Percentiles rank a stretch among this genome's conserved stretches.
These are phyloP conservation scores for Drosophila prosaltans DNA, from an alignment of 1,140 invertebrate species.

Conservation along the genomic window DNA sequence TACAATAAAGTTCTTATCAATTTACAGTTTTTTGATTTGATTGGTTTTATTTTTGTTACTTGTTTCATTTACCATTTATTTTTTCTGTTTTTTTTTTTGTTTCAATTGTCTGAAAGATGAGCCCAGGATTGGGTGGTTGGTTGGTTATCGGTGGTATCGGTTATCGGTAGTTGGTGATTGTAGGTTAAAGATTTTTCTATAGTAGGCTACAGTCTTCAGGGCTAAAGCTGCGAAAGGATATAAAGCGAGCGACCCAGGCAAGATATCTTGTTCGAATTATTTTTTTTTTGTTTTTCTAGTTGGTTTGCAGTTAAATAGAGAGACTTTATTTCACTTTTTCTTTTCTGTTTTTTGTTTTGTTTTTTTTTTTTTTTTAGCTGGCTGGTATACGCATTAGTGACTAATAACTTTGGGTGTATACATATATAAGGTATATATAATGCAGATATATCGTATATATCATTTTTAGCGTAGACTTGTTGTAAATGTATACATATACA, in stretches of 20 bases:
- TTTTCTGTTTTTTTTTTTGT: background rate
- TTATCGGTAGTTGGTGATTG: constrained; percentile 3
- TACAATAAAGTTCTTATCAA: constrained; percentile 1
- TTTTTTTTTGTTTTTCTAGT: constrained; percentile 17
- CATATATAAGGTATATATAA: constrained; percentile 46
- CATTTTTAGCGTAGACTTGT: constrained; percentile 39
- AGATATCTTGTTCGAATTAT: constrained; percentile 30
- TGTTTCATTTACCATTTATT: constrained; percentile 2
- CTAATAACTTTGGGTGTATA: constrained; percentile 66
- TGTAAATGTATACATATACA: constrained; percentile 43
- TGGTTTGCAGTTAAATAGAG: constrained; percentile 80
- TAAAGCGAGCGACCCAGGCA: constrained; percentile 40
- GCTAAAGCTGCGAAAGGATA: constrained; percentile 43
- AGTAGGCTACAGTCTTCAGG: background rate
- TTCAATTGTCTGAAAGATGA: background rate
- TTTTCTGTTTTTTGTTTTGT: constrained; percentile 20
- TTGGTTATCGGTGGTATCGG: constrained; percentile 3
- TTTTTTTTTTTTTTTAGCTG: constrained; percentile 24
- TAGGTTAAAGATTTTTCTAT: background rate
- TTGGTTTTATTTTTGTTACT: background rate
- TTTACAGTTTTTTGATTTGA: background rate
- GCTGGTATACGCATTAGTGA: constrained; percentile 40
- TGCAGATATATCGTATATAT: constrained; percentile 39
- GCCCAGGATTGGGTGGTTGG: background rate
- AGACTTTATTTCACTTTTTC: constrained; percentile 78